Evolutionary conservation across 2,113 vertebrate genomes (phyloP), one percentile per base, ranked within the genome.

Genomic region (Chamaetylas fuelleborni): DNA sequence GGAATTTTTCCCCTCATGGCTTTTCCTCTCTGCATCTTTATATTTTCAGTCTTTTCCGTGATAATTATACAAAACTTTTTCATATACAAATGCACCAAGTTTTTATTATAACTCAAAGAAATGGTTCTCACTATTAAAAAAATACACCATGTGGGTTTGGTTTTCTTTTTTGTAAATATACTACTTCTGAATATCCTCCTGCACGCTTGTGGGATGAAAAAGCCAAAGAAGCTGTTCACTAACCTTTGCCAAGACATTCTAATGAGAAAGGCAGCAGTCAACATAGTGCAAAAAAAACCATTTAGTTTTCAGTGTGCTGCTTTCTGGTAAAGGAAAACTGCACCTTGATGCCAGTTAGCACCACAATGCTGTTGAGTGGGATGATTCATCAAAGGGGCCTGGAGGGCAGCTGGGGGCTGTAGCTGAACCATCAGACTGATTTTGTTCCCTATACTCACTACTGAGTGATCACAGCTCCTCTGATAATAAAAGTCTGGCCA

Each of bases 61-160:
- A 73, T 54, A 83, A 66, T 88, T 69, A 79, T 45, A 69, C 33
- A 70, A 33, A 82, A 38, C 25, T 34, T 67, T 70, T 76, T 70
- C 23, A 47, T 34, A 36, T 48, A 70, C 28, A 86, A 91, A 89
- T 48, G 82, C 25, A 65, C 4, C 5, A 71, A 53, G 26, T 76
- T 94, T 71, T 95, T 45, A 65, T 77, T 92, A 47, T 22, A 90
- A 69, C 31, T 82, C 36, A 60, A 28, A 51, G 20, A 78, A 84
- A 79, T 34, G 14, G 19, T 57, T 61, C 16, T 70, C 33, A 62
- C 62, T 54, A 77, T 50, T 72, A 42, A 88, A 91, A 53, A 94
- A 92, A 56, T 18, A 77, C 19, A 72, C 8, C 5, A 23, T 56
- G 14, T 36, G 31, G n/a, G n/a, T n/a, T 45, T 18, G 7, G 6